Evolutionary conservation across 2,113 vertebrate genomes (phyloP), one percentile per base, ranked within the genome.

Genomic region (Collichthys lucidus): DNA sequence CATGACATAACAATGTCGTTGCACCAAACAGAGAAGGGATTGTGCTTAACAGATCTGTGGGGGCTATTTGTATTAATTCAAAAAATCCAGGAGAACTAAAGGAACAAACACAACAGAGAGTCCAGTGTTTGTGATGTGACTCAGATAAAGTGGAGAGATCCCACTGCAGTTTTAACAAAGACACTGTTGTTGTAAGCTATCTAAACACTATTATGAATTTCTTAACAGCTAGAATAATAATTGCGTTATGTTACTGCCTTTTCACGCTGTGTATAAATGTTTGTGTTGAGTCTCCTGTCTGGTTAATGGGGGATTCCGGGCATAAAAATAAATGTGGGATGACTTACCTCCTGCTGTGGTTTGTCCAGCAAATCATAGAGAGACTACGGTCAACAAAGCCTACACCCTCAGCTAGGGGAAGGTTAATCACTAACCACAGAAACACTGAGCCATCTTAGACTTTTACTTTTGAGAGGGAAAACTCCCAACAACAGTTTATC

Each of bases 251-350:
- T 5, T 59, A 52, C 80, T 20, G 29, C 17, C 65, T 86, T 88
- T 79, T 90, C 85, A 77, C 59, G 82, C 85, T 78, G 76, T 44
- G 74, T 17, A 60, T 64, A 73, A 84, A 84, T 88, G 80, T 91
- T 88, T 91, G 71, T 76, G 31, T 63, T 79, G 77, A 73, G 79
- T 76, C 91, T 80, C 83, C 19, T 15, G 80, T 85, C 85, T 64
- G 31, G n/a, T 57, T 75, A 50, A 82, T 29, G 84, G 91, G 83
- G 83, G 82, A 91, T 89, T 93, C 81, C 89, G 83, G 77, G 26
- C 49, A 10, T 78, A 89, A 91, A 91, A 89, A 68, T 26, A 19
- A 62, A 88, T 35, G 65, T 77, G 60, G 40, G 71, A 87, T 87
- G 86, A 80, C 64, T 75, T 62, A 3, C 69, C 68, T 76, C 90